Base-by-base conservation (phyloP, 2,888 invertebrate genomes). In the Girardia tigrina region DNA sequence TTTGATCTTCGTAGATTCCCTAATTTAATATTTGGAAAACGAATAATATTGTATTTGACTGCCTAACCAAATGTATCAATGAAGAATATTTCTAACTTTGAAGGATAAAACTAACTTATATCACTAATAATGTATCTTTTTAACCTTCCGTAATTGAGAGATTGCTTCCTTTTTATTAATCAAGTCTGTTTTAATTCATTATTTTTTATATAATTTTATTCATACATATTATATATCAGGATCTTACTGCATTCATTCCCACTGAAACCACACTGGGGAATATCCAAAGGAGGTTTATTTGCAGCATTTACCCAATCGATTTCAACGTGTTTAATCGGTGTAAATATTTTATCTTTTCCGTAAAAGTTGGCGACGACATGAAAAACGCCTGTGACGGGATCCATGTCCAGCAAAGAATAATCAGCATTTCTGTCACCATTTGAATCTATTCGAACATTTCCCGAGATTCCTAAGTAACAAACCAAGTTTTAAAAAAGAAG, bases 341-440 rank as follows among this genome's bases (percentile, higher is more conserved):
- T 12, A 16, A 56, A 56, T 8, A 6, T 4, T 56, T 56, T 56
- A 56, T 56, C 56, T 8, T n/a, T 16, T 6, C 56, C 56, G n/a
- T 56, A 20, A 6, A 56, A 6, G 4, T 20, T 16, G 6, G 56
- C 56, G 23, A 56, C 56, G 4, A 71, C 71, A 8, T 23, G 28
- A 71, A 71, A 71, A 6, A n/a, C 14, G 16, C 26, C 71, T 2
- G 71, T 71, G 4, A 16, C 27, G 4, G 71, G 71, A 28, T 71
- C 28, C 71, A 71, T 71, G 27, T 71, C 71, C 26, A 71, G 27
- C 20, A 71, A 8, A 27, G 71, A 71, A 71, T 71, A 71, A 71
- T 71, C 71, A 4, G 71, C 4, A 23, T 71, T 28, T 71, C 71
- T 27, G 28, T 71, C 71, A n/a, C 71, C 71, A 71, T 71, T 71